Evolutionary conservation across 2,113 vertebrate species (phyloP), one percentile per base, ranked within the genome.

Genomic region (Apteryx owenii): DNA sequence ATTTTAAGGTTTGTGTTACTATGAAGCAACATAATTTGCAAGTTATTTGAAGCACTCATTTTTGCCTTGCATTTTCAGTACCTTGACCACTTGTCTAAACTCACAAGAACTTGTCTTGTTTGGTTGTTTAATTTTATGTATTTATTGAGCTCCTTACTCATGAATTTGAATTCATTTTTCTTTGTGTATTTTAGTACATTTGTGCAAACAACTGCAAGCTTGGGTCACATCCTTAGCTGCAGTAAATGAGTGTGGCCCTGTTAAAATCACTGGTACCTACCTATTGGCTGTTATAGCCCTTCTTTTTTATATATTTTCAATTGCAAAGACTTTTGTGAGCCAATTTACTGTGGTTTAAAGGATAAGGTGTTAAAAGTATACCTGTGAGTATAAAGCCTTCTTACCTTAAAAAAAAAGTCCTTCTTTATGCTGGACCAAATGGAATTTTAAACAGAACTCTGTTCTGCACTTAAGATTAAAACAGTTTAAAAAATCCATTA

Each of bases 391-490:
- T 40, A 71, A 95, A 91, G 51, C 12, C 12, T 72, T 42, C 44
- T 75, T 77, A 16, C 17, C 16, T 66, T 60, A 65, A 53, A 71
- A 81, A 83, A 53, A 51, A 21, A 31, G 25, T 36, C 11, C 28
- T 82, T 51, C 51, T 75, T 81, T 83, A 38, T 10, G n/a, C 25
- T 71, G 53, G 53, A 54, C 23, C 7, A 85, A 73, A 40, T 64
- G 38, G 23, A 84, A 66, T 87, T 82, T 78, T 75, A 91, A 92
- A 79, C 85, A 95, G 58, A 96, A 40, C 40, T 80, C 58, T 81
- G 31, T 73, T 90, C n/a, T 31, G 3, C 90, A 70, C 94, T 93
- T 95, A 90, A 93, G 56, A 75, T 95, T 94, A 80, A 90, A 84
- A 85, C 12, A 84, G 60, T 36, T 56, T 77, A 75, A 1, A 1